Evolutionary conservation across 2,113 vertebrate genomes (phyloP), one percentile per base, ranked within the genome.

Genomic region (Hiodon alosoides): DNA sequence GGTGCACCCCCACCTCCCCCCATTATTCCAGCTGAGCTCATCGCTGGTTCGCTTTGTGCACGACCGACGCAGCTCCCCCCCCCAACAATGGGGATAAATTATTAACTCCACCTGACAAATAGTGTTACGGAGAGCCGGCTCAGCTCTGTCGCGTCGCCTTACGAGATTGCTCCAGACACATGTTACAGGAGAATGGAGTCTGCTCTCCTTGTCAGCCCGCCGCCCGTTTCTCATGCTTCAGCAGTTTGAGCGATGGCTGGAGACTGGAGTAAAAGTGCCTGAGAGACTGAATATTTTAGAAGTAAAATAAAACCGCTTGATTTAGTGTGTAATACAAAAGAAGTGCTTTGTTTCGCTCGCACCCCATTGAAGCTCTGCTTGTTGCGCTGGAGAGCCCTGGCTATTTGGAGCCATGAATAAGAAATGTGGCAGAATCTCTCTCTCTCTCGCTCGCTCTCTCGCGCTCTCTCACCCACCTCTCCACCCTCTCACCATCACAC

Each of bases 91-190:
- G 16, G 57, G 71, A 72, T 79, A 57, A 79, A 79, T 79, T 73
- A 76, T 79, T 79, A 72, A 79, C 70, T 73, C 52, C 14, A 61
- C 50, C 74, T 73, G 78, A 76, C 71, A 79, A 69, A 76, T 54
- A 3, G 58, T 31, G 71, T 79, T 76, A 76, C 51, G 50, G 74
- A 69, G 14, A 69, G 7, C 50, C 10, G 58, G 67, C 11, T 5
- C n/a, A 50, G 58, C 53, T 60, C 55, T 48, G 69, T 89, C 90
- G 91, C 89, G 93, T 96, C 94, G 94, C 91, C 94, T 95, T 96
- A 95, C 94, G 94, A 94, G 94, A 97, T 94, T 95, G 93, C 94
- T 95, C 93, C 94, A 94, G 95, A 97, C 94, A 95, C 94, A 95
- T 95, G 95, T 97, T 96, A 94, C 91, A 91, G 90, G 92, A 94